phyloP scores from a whole-genome alignment of 2,797 vertebrate species.

The Enoplosus armatus region DNA sequence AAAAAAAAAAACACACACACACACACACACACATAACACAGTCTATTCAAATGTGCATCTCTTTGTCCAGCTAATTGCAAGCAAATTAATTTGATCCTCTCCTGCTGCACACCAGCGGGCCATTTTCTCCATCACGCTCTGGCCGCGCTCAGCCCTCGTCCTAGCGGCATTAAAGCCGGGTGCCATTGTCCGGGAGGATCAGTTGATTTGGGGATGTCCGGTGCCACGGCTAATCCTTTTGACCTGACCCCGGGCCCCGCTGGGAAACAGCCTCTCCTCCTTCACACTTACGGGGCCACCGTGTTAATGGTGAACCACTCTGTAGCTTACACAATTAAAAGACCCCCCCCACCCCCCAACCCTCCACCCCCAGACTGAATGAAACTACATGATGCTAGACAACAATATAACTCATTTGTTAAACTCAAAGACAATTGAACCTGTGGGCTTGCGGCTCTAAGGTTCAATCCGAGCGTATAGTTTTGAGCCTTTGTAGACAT shows the following conservation, averaged over 20 bases:
- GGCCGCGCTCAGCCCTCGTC: conserved; percentile 45
- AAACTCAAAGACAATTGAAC: neutral
- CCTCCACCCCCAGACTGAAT: conserved; percentile 33
- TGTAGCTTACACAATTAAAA: conserved; percentile 45
- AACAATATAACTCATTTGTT: too few species aligned
- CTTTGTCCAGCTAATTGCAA: conserved; percentile 55
- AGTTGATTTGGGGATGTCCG: conserved; percentile 82
- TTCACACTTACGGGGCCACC: conserved; percentile 37
- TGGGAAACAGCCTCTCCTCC: conserved; percentile 72
- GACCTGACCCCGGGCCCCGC: conserved; percentile 77
- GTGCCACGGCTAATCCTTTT: conserved; percentile 79
- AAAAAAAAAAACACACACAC: too few species aligned
- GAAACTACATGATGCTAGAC: neutral
- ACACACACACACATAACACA: conserved; percentile 20
- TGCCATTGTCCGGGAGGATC: conserved; percentile 72
- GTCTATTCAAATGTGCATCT: conserved; percentile 34
- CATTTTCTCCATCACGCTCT: conserved; percentile 44
- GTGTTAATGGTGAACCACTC: conserved; percentile 58
- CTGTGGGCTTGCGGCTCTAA: too few species aligned
- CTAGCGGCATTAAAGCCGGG: conserved; percentile 61
- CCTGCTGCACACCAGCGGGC: conserved; percentile 51
- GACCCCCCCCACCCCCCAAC: too few species aligned
- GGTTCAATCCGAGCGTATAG: neutral
- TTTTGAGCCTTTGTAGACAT: neutral
- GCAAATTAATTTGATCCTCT: conserved; percentile 47